These are phyloP conservation scores for Acanthosepion esculentum DNA, from an alignment of 2,888 invertebrate genomes.

Conservation along the genomic window DNA sequence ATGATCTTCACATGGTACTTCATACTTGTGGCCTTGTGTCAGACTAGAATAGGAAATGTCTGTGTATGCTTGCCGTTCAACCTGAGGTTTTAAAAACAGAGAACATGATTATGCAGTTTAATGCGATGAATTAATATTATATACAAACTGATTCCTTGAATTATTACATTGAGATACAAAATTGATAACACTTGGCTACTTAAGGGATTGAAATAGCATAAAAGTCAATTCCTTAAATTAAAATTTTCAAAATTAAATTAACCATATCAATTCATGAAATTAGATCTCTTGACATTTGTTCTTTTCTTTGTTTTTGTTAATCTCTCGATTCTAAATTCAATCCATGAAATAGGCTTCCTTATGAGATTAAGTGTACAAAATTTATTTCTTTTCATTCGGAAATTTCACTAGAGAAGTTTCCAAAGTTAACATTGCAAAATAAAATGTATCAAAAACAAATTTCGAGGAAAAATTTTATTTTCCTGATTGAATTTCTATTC, in stretches of 20 bases:
- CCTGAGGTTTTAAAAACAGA: too few species aligned
- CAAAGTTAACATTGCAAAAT: neutral
- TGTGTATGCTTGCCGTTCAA: too few species aligned
- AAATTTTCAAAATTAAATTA: neutral
- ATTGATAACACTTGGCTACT: neutral
- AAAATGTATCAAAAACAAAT: neutral
- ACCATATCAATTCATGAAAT: neutral
- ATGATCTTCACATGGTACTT: too few species aligned
- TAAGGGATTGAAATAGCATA: neutral
- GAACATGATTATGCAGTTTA: neutral
- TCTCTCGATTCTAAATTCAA: neutral
- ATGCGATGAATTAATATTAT: neutral
- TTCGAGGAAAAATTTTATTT: neutral
- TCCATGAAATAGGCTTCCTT: neutral
- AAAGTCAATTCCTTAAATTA: neutral
- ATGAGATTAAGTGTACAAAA: neutral
- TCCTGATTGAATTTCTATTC: neutral
- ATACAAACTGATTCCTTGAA: neutral
- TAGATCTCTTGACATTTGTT: neutral
- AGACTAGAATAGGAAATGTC: too few species aligned
- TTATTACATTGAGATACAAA: neutral
- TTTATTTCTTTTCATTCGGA: neutral
- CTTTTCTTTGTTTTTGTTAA: neutral
- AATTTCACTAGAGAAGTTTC: neutral
- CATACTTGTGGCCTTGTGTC: too few species aligned